These are phyloP conservation scores for Eristalis intricaria DNA, from an alignment of 2,888 invertebrate species.

Conservation along the genomic window DNA sequence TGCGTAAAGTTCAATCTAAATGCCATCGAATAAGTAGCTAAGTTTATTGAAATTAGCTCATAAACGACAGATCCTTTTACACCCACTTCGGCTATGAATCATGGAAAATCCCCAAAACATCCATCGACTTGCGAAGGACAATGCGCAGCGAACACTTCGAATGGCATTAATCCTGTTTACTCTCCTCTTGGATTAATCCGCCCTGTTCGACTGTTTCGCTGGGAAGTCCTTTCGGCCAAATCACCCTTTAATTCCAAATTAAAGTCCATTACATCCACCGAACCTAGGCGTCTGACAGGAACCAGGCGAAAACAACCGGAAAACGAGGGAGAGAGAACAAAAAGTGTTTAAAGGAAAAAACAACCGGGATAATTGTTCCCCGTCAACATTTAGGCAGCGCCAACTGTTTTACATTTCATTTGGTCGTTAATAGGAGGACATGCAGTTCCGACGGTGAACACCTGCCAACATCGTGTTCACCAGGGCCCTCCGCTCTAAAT, in stretches of 20 bases:
- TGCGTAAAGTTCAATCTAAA: neutral
- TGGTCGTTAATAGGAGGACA: conserved; percentile 33
- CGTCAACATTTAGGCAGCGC: conserved; percentile 27
- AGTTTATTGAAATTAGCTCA: neutral
- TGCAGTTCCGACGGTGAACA: conserved; percentile 50
- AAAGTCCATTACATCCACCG: conserved; percentile 10
- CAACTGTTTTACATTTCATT: conserved; percentile 43
- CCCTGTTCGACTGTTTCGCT: neutral
- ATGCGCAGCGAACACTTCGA: neutral
- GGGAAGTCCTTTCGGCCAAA: conserved; percentile 2
- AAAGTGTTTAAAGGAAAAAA: neutral
- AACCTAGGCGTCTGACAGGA: too few species aligned
- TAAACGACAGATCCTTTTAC: neutral
- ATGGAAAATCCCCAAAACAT: neutral
- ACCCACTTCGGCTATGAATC: neutral
- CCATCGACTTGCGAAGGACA: neutral
- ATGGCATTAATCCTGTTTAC: conserved; percentile 4
- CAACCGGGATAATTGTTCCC: conserved; percentile 16
- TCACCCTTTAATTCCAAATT: conserved; percentile 20
- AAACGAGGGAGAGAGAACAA: neutral
- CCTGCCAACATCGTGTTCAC: conserved; percentile 38
- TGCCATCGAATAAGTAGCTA: neutral
- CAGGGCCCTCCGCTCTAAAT: conserved; percentile 16
- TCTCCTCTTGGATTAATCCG: neutral
- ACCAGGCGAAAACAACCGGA: neutral